Percentiles rank a stretch among this genome's conserved stretches.
Conservation (phyloP, 2,113 vertebrate species). For the Eonycteris spelaea region DNA sequence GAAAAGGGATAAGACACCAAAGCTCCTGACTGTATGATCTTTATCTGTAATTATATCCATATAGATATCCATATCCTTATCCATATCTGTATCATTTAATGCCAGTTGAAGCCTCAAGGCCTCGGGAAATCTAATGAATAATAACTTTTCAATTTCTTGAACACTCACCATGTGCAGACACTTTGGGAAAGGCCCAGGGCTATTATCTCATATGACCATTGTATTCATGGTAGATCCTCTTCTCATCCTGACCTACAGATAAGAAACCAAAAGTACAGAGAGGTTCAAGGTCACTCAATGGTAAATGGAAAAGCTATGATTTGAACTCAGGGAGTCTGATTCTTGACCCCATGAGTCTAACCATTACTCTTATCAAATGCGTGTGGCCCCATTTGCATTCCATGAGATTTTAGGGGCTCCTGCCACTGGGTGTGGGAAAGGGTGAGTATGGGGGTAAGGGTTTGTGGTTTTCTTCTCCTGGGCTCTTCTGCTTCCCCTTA, state of each 20-base stretch:
- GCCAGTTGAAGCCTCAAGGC: background rate
- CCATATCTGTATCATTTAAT: background rate
- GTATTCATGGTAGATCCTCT: background rate
- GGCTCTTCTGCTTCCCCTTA: background rate
- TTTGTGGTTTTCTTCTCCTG: background rate
- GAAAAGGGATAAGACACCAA: background rate
- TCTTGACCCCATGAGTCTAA: background rate
- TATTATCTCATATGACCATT: background rate
- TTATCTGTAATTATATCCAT: background rate
- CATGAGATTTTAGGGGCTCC: background rate
- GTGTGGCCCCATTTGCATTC: background rate
- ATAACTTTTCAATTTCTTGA: background rate
- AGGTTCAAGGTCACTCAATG: background rate
- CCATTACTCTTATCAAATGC: background rate
- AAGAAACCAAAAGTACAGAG: background rate
- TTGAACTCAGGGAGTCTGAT: background rate
- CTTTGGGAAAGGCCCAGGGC: background rate
- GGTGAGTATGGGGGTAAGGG: rapidly evolving
- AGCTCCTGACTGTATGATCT: background rate
- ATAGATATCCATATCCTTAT: rapidly evolving
- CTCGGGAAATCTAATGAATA: background rate
- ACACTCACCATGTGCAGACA: background rate
- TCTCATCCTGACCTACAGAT: background rate
- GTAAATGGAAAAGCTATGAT: background rate
- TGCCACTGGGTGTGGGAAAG: background rate